Base-by-base conservation (phyloP, 2,797 vertebrate genomes). In the Gymnothorax javanicus region DNA sequence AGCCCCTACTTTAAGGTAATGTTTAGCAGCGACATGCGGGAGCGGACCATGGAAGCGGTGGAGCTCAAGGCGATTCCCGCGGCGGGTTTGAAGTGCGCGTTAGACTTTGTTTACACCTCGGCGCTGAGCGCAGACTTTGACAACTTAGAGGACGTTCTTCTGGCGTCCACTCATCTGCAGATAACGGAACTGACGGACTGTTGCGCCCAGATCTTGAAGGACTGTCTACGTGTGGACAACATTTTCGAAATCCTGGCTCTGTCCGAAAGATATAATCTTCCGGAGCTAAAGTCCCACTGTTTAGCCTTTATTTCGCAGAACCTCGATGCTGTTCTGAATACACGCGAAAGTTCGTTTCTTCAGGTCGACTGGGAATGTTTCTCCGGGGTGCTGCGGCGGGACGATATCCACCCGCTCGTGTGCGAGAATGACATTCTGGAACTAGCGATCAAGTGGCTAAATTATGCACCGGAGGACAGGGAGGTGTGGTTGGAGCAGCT, bases 1-100 rank as follows among this genome's bases (percentile, higher is more conserved):
- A 88, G 87, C n/a, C 85, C 64, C 56, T 88, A 88, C 83, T 88
- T 88, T 58, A 86, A 85, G 64, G 59, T 88, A 11, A 88, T 88
- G 87, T 88, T 88, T 27, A 88, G 85, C 13, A 84, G 77, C 7
- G 84, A 88, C 25, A 86, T 86, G 87, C 82, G 15, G 87, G 87
- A 88, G 85, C 84, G 23, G n/a, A 73, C 86, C 69, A 86, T 86
- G 84, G 79, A 86, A 15, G n/a, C 85, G 20, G 87, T 88, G 56
- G 87, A 88, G 85, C 67, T 88, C 12, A 88, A 88, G 64, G 87
- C 85, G 25, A 84, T 88, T 12, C 67, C 87, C 33, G 87, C 87
- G 5, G 54, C 57, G 50, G 87, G 87, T 56, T 84, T 88, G 54
- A 84, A 73, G 59, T 77, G 84, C 56, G 85, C 87, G 27, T 43